These are phyloP conservation scores for Characodon lateralis DNA, from an alignment of 2,797 vertebrate genomes.

Conservation along the genomic window DNA sequence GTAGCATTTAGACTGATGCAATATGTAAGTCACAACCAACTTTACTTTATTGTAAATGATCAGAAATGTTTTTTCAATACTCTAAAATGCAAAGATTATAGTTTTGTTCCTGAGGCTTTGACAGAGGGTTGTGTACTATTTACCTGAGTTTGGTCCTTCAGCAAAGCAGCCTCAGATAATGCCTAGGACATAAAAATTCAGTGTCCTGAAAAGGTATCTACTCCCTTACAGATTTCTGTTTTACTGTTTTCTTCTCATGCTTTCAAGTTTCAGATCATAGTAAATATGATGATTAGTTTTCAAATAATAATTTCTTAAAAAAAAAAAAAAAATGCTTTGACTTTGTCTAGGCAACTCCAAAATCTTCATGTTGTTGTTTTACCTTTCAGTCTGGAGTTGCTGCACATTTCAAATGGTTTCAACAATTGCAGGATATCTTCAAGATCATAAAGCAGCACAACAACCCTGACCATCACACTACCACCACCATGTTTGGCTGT, in stretches of 20 bases:
- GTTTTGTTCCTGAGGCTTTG: constrained; percentile 1
- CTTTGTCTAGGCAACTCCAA: background rate
- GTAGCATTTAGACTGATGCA: background rate
- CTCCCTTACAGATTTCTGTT: background rate
- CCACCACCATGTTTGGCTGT: background rate
- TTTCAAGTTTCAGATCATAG: background rate
- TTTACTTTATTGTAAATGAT: background rate
- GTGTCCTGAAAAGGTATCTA: background rate
- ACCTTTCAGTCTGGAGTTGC: background rate
- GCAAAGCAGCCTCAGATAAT: background rate
- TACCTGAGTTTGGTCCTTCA: background rate
- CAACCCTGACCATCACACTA: background rate
- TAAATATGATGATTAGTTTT: background rate
- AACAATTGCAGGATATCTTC: too few relatives aligned
- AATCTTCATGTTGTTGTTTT: background rate
- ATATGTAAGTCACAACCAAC: background rate
- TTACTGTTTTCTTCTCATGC: background rate
- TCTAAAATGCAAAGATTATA: background rate
- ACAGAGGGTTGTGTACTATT: background rate
- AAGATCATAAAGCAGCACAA: background rate
- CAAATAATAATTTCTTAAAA: background rate
- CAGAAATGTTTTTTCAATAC: background rate
- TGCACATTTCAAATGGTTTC: background rate
- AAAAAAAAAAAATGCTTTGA: too few relatives aligned
- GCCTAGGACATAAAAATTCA: too few relatives aligned